These are phyloP conservation scores for Mixornis gularis DNA, from an alignment of 2,113 vertebrate species.

Conservation along the genomic window DNA sequence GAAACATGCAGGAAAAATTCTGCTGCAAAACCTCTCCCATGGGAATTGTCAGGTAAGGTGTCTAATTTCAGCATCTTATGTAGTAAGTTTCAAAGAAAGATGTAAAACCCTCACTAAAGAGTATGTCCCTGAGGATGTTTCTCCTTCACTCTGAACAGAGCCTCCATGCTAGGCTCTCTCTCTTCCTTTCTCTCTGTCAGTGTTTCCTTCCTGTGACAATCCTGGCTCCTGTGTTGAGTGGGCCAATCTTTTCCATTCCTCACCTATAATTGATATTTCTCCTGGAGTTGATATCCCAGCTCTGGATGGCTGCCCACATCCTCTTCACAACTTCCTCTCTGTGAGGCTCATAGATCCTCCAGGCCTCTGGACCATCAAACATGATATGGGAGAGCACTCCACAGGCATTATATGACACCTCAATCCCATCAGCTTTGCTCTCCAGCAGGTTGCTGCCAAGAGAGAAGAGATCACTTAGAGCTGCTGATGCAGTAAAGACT, in stretches of 20 bases:
- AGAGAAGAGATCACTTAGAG: background rate
- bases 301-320: slow-evolving; percentile 96
- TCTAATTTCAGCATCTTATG: background rate
- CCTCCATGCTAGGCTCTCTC: background rate
- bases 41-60: background rate
- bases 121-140: background rate
- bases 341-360: slow-evolving; percentile 85
- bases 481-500: background rate
- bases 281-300: slow-evolving; percentile 96
- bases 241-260: background rate
- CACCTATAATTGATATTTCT: slow-evolving; percentile 99
- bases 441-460: slow-evolving; percentile 85
- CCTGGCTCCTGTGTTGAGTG: background rate
- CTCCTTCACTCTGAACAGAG: background rate
- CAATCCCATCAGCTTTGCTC: slow-evolving; percentile 95
- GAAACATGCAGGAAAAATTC: background rate
- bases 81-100: background rate
- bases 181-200: background rate
- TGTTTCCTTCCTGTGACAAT: background rate
- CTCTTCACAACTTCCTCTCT: slow-evolving; percentile 88
- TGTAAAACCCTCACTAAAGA: background rate
- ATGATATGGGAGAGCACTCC: slow-evolving; percentile 97
- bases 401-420: slow-evolving; percentile 96
- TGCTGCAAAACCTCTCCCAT: background rate
- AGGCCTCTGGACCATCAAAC: slow-evolving; percentile 90